Conservation (phyloP, 2,888 invertebrate genomes). For the Coenonympha arcania region DNA sequence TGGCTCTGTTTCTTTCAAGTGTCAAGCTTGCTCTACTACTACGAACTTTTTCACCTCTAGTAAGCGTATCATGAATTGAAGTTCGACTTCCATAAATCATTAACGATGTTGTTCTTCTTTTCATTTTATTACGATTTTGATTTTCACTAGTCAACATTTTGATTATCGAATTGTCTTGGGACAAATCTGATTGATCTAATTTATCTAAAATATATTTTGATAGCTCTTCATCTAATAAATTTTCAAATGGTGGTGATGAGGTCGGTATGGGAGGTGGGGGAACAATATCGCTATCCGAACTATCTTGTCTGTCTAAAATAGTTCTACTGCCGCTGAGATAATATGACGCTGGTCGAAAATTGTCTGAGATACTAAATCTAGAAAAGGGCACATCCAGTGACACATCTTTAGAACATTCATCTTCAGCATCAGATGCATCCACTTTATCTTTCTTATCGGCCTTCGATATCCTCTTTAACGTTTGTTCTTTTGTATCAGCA, state of each 20-base stretch:
- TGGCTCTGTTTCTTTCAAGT: constrained; percentile 49
- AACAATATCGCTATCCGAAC: constrained; percentile 85
- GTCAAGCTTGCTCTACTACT: constrained; percentile 64
- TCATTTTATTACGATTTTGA: constrained; percentile 61
- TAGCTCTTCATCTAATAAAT: constrained; percentile 77
- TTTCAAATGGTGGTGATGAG: constrained; percentile 82
- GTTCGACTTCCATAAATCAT: constrained; percentile 71
- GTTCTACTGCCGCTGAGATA: constrained; percentile 82
- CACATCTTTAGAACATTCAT: constrained; percentile 85
- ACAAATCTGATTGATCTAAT: constrained; percentile 63
- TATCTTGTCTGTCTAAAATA: constrained; percentile 80
- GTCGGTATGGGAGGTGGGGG: constrained; percentile 86
- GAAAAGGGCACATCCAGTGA: constrained; percentile 77
- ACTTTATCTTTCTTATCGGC: constrained; percentile 67
- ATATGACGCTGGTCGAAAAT: constrained; percentile 90
- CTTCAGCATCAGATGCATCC: constrained; percentile 87
- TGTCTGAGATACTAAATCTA: constrained; percentile 89
- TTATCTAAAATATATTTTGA: constrained; percentile 71
- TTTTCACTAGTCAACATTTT: constrained; percentile 67
- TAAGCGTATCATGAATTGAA: constrained; percentile 68
- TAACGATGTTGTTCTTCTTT: constrained; percentile 64
- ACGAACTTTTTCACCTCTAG: constrained; percentile 66
- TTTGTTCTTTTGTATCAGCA: constrained; percentile 63
- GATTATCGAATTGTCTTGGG: constrained; percentile 64
- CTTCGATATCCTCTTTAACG: constrained; percentile 58